Conservation (phyloP, 30 jellyfish, hydroid and myxozoan species). For the Cassiopea andromeda region DNA sequence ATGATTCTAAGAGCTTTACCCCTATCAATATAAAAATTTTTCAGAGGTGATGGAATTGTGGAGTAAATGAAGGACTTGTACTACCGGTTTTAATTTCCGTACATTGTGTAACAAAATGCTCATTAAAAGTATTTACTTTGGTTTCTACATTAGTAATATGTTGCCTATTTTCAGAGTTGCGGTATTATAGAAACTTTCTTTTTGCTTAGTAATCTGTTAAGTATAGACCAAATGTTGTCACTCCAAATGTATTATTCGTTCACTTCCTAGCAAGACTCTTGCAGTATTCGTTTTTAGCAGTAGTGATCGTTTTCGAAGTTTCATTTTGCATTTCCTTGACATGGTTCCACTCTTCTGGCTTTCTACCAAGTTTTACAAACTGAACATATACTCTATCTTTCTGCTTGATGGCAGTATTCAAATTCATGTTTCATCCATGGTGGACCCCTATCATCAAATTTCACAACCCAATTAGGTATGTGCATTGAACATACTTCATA, state of each 20-base stretch:
- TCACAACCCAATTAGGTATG: conserved; percentile 50
- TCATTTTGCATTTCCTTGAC: conserved; percentile 21
- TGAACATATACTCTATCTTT: conserved; percentile 42
- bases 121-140: conserved; percentile 48
- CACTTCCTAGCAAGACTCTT: conserved; percentile 50
- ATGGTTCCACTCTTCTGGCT: conserved; percentile 58
- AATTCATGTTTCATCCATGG: conserved; percentile 64
- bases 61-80: conserved; percentile 49
- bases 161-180: conserved; percentile 40
- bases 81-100: conserved; percentile 47
- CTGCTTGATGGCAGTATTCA: conserved; percentile 63
- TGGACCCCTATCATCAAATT: conserved; percentile 57
- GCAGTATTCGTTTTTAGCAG: conserved; percentile 40
- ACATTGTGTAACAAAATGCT: conserved; percentile 46
- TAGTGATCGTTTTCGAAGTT: conserved; percentile 33
- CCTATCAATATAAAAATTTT: conserved; percentile 22
- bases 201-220: conserved; percentile 57
- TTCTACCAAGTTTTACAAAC: conserved; percentile 56
- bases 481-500: conserved; percentile 28
- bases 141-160: conserved; percentile 48
- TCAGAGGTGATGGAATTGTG: conserved; percentile 32
- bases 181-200: conserved; percentile 37
- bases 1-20: conserved; percentile 25
- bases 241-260: conserved; percentile 49
- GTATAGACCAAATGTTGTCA: conserved; percentile 53